A percentile compares a stretch with the other conserved stretches of the same genome.
Conservation (phyloP, 2,797 vertebrate species). For the Diplodus puntazzo region DNA sequence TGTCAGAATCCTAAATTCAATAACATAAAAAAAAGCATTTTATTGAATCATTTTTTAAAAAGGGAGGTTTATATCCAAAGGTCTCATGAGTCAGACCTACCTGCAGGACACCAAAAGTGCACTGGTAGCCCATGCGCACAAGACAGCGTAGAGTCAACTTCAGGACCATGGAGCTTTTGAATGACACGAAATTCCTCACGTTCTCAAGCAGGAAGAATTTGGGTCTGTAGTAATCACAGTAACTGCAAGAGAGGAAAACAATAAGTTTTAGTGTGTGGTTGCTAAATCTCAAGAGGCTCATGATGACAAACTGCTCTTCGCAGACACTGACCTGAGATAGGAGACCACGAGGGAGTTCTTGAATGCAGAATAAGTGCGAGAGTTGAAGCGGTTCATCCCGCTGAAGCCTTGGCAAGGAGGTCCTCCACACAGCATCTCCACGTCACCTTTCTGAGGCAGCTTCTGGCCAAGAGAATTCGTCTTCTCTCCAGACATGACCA, state of each 20-base stretch:
- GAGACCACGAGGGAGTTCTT: slow-evolving; percentile 98
- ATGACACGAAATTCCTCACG: slow-evolving; percentile 97
- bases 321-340: slow-evolving; percentile 91
- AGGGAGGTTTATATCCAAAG: neutral
- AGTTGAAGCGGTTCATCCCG: slow-evolving; percentile 99
- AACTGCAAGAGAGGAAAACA: slow-evolving; percentile 80
- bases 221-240: slow-evolving; percentile 98
- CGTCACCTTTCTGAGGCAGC: slow-evolving; percentile 95
- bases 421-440: slow-evolving; percentile 97
- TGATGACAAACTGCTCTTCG: neutral
- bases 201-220: slow-evolving; percentile 97
- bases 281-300: neutral
- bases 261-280: neutral
- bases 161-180: slow-evolving; percentile 97
- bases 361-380: slow-evolving; percentile 97
- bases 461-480: slow-evolving; percentile 93
- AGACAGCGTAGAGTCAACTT: slow-evolving; percentile 96
- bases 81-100: slow-evolving; percentile 68
- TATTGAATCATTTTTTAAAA: too few species aligned
- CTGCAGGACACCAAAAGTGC: slow-evolving; percentile 97
- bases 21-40: too few species aligned
- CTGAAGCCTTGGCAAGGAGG: slow-evolving; percentile 98
- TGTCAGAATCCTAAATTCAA: too few species aligned
- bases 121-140: slow-evolving; percentile 98
- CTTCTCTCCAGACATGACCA: slow-evolving; percentile 96